phyloP scores from a whole-genome alignment of 2,888 invertebrate genomes.

The Nomada ferruginata region DNA sequence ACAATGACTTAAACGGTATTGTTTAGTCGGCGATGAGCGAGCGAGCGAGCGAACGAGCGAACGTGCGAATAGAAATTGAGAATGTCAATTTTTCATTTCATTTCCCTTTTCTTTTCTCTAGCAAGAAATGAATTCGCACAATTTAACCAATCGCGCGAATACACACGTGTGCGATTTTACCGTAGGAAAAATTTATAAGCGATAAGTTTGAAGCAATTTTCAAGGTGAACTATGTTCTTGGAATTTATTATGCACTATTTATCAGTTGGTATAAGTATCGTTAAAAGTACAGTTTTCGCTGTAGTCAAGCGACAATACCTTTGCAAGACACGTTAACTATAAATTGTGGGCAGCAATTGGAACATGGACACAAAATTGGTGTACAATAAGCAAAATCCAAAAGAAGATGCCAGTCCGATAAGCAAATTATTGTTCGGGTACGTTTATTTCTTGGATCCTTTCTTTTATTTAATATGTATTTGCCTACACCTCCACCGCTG shows the following conservation, averaged over 20 bases:
- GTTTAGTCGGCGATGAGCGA: too few relatives aligned
- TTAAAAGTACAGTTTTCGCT: not conserved
- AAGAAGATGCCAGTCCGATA: conserved; percentile 68
- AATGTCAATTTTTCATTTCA: too few relatives aligned
- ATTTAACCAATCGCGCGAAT: too few relatives aligned
- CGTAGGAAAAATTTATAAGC: not conserved
- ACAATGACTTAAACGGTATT: too few relatives aligned
- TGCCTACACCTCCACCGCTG: too few relatives aligned
- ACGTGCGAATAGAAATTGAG: too few relatives aligned
- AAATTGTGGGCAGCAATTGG: too few relatives aligned
- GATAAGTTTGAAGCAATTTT: not conserved
- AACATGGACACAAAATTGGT: conserved; percentile 59
- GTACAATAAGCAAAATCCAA: conserved; percentile 61
- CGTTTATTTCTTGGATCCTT: conserved; percentile 7
- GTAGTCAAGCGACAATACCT: conserved; percentile 17
- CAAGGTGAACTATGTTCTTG: conserved; percentile 8
- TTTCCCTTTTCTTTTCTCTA: too few relatives aligned
- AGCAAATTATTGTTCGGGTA: conserved; percentile 73
- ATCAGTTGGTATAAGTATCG: conserved; percentile 37
- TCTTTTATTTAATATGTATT: not conserved
- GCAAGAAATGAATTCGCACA: too few relatives aligned
- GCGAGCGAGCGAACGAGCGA: too few relatives aligned
- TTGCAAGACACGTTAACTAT: not conserved
- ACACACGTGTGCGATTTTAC: not conserved
- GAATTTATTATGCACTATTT: conserved; percentile 13